Evolutionary conservation across 2,113 vertebrate genomes (phyloP), one percentile per base, ranked within the genome.

Genomic region (Muscicapa adusta): DNA sequence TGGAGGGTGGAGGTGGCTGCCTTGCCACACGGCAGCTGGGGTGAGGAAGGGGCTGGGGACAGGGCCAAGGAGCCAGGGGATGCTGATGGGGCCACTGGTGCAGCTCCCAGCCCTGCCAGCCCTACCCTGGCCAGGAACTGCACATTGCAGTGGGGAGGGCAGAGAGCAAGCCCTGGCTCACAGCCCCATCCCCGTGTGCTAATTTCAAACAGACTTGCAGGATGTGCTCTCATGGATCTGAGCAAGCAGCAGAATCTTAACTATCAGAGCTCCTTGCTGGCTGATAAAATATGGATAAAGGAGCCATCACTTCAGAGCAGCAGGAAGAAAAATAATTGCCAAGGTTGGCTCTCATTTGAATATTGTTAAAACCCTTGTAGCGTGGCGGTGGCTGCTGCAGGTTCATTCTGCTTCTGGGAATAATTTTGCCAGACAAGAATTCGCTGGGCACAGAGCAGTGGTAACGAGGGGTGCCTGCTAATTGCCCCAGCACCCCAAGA

Each of bases 211-310:
- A 93, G 93, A 61, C 95, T 97, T 96, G 77, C 93, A 85, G 95
- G 93, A 93, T 88, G 88, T 86, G 93, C 91, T 93, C 85, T 72
- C 16, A 0, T 71, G 81, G 86, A 94, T 96, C 89, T 85, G 63
- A 95, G 93, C 83, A 88, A 94, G 96, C 92, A 84, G 67, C 92
- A 83, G 95, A 93, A 95, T 96, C 96, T 73, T 89, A 96, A 93
- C 94, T 85, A 85, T 94, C 93, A 93, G 91, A 96, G 95, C 74
- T 95, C 72, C 92, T 96, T 16, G 5, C 95, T 91, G 96, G 77
- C 83, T 93, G 95, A 96, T 97, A 94, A 97, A 96, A 97, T 97
- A 97, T 97, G 93, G 91, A 96, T 97, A 96, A 96, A 94, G 97
- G 96, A 95, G 76, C 88, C 96, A 91, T 94, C 96, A 88, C 94